Evolutionary conservation across 1,140 invertebrate genomes (phyloP).

Genomic region (Trichonephila clavipes): DNA sequence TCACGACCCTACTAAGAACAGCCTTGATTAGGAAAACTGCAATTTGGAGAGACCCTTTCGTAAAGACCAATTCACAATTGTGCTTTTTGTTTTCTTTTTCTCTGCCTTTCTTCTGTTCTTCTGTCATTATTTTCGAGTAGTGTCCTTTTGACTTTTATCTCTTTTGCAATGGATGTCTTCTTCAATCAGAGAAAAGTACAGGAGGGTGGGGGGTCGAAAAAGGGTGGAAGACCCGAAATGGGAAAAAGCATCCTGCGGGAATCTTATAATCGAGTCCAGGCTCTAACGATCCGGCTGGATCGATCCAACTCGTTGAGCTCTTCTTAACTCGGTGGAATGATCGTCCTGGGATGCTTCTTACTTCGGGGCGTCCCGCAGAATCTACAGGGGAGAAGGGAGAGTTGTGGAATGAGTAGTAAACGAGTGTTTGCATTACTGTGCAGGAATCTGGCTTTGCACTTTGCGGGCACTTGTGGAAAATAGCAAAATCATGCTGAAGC

Average conservation of each 20-base stretch:
- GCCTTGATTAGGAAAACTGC: slow-evolving; percentile 62
- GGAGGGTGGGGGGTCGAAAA: not conserved
- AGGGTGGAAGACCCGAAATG: not conserved
- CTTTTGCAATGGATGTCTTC: slow-evolving; percentile 60
- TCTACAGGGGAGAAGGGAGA: not conserved
- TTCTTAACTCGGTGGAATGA: slow-evolving; percentile 59
- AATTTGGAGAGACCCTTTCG: slow-evolving; percentile 52
- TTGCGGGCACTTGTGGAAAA: slow-evolving; percentile 25
- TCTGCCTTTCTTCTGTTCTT: not conserved
- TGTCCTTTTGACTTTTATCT: slow-evolving; percentile 65
- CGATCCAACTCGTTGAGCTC: slow-evolving; percentile 11
- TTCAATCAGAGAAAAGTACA: slow-evolving; percentile 37
- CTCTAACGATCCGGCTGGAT: slow-evolving; percentile 46
- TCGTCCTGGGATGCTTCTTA: slow-evolving; percentile 35
- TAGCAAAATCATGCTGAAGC: slow-evolving; percentile 7
- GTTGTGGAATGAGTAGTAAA: not conserved
- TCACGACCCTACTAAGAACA: slow-evolving; percentile 53
- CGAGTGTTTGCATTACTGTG: slow-evolving; percentile 19
- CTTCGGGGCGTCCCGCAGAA: not conserved
- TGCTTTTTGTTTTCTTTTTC: not conserved
- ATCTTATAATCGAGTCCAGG: slow-evolving; percentile 56
- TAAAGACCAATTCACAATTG: slow-evolving; percentile 26
- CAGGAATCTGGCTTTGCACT: slow-evolving; percentile 25
- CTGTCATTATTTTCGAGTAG: slow-evolving; percentile 29
- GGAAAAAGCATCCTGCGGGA: slow-evolving; percentile 36